A percentile compares a stretch with the other conserved stretches of the same genome.
phyloP scores from a whole-genome alignment of 2,888 invertebrate genomes.

The Apotomis turbidana region DNA sequence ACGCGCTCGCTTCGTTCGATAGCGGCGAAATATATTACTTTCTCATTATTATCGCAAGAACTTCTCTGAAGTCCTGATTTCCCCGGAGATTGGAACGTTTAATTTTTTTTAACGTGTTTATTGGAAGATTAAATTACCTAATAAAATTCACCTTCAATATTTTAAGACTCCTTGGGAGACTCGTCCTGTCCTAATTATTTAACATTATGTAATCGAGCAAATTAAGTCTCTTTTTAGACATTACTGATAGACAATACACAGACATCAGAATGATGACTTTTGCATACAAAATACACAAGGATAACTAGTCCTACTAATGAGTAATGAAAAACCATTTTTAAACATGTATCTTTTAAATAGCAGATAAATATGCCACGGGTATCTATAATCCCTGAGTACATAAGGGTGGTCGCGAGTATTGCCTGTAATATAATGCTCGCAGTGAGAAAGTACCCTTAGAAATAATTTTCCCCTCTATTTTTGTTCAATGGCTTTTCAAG shows the following conservation, averaged over 20 bases:
- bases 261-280: too few relatives aligned
- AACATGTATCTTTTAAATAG: too few relatives aligned
- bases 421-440: too few relatives aligned
- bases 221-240: too few relatives aligned
- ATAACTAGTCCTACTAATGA: too few relatives aligned
- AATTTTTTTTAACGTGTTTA: slow-evolving; percentile 13
- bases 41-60: slow-evolving; percentile 9
- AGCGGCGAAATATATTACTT: slow-evolving; percentile 13
- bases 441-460: not conserved
- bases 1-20: slow-evolving; percentile 8
- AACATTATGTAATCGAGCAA: not conserved
- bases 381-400: too few relatives aligned
- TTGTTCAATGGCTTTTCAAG: not conserved
- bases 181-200: not conserved
- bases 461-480: not conserved
- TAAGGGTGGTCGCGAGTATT: too few relatives aligned
- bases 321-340: too few relatives aligned
- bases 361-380: too few relatives aligned
- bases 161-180: not conserved
- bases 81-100: slow-evolving; percentile 10
- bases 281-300: too few relatives aligned
- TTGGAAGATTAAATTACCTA: not conserved
- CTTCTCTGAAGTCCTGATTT: slow-evolving; percentile 15
- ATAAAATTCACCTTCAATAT: not conserved
- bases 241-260: too few relatives aligned